Percentiles rank a stretch among this genome's conserved stretches.
phyloP scores from a whole-genome alignment of 2,797 vertebrate species.

The Chelidonichthys spinosus region DNA sequence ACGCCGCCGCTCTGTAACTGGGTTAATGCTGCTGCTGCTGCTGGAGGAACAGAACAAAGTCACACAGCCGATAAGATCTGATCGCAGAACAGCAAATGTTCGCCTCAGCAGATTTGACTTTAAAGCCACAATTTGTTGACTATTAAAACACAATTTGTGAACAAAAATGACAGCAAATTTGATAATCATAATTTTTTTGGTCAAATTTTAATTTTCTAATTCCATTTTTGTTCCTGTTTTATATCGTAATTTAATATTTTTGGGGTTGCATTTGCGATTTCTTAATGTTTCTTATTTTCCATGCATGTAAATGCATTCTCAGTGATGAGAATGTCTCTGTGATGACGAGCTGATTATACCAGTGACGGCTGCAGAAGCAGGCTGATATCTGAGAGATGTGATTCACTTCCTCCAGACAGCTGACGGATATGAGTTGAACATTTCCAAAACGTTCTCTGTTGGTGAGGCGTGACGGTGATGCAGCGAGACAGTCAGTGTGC shows the following conservation, averaged over 20 bases:
- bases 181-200: not conserved
- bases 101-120: not conserved
- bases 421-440: slow-evolving; percentile 1
- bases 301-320: too few relatives aligned
- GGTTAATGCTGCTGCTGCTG: slow-evolving; percentile 63
- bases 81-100: slow-evolving; percentile 3
- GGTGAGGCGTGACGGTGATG: not conserved
- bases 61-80: slow-evolving; percentile 21
- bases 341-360: not conserved
- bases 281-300: too few relatives aligned
- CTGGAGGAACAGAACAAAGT: slow-evolving; percentile 9
- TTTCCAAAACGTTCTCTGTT: not conserved
- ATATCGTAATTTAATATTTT: not conserved
- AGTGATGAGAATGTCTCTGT: not conserved
- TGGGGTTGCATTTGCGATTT: not conserved
- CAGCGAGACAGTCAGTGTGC: not conserved
- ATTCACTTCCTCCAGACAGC: slow-evolving; percentile 26
- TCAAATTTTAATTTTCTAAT: not conserved
- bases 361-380: too few relatives aligned
- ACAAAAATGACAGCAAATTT: not conserved
- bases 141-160: not conserved
- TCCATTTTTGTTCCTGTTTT: not conserved
- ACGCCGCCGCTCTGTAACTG: slow-evolving; percentile 37
- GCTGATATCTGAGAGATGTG: slow-evolving; percentile 20
- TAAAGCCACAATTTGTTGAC: too few relatives aligned